A percentile compares a stretch with the other conserved stretches of the same genome.
Conservation (phyloP, 2,113 vertebrate species). For the Neotoma lepida region DNA sequence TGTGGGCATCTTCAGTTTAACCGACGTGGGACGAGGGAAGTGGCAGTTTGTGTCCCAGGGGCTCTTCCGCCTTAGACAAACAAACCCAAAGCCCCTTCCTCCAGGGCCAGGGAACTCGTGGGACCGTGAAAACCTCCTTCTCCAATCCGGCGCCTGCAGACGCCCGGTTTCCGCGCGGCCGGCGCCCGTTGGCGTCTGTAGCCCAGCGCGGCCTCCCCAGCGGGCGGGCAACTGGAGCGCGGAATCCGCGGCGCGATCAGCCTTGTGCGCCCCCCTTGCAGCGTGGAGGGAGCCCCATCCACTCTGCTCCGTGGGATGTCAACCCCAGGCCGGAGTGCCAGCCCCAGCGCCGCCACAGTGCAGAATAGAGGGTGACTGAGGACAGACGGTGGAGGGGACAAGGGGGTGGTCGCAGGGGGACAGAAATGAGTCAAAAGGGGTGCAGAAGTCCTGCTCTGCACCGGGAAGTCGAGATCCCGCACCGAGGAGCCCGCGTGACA, state of each 20-base stretch:
- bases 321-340: background rate
- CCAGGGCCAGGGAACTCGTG: conserved; percentile 26
- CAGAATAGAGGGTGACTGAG: fast-evolving
- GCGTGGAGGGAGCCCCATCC: too few species aligned
- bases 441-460: background rate
- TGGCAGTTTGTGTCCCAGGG: conserved; percentile 69
- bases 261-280: background rate
- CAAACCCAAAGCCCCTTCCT: conserved; percentile 34
- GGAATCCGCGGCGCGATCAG: too few species aligned
- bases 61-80: conserved; percentile 56
- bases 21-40: conserved; percentile 33
- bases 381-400: background rate
- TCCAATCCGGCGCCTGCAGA: conserved; percentile 55
- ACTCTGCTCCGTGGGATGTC: background rate
- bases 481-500: background rate
- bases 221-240: background rate
- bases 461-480: background rate
- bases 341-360: too few species aligned
- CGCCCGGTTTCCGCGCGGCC: conserved; percentile 2
- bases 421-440: background rate
- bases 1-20: conserved; percentile 60
- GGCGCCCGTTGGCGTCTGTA: background rate
- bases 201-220: background rate
- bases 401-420: background rate
- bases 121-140: conserved; percentile 46